Conservation (phyloP, 2,113 vertebrate genomes). For the Percina caprodes region DNA sequence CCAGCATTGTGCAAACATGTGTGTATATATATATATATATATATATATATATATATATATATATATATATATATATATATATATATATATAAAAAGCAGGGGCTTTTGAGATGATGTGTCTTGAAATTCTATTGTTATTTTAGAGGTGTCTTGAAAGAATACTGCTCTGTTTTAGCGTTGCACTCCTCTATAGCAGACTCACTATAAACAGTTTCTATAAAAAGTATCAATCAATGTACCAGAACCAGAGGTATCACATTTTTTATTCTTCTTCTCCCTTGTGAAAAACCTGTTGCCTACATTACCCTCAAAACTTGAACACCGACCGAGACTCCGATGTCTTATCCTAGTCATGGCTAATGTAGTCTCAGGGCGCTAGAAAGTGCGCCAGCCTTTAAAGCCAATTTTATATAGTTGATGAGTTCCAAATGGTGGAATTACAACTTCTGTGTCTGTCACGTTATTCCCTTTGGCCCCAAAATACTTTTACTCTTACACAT, state of each 20-base stretch:
- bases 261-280: slow-evolving; percentile 9
- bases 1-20: slow-evolving; percentile 42
- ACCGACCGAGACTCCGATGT: background rate
- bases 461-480: too few species aligned
- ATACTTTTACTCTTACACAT: too few species aligned
- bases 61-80: too few species aligned
- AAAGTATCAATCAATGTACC: slow-evolving; percentile 7
- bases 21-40: too few species aligned
- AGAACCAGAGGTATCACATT: background rate
- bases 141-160: background rate
- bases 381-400: too few species aligned
- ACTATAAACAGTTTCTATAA: background rate
- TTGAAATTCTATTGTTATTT: slow-evolving; percentile 6
- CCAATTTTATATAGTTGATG: too few species aligned
- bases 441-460: too few species aligned
- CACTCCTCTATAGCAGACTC: background rate
- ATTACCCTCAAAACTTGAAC: background rate
- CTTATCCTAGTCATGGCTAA: background rate
- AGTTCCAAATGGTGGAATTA: too few species aligned
- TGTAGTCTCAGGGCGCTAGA: background rate
- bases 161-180: background rate
- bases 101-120: slow-evolving; percentile 6
- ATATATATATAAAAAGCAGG: background rate
- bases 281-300: background rate
- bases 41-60: too few species aligned